Percentiles rank a stretch among this genome's conserved stretches.
Evolutionary conservation across 1,140 invertebrate species (phyloP).

Genomic region (Polyergus mexicanus): DNA sequence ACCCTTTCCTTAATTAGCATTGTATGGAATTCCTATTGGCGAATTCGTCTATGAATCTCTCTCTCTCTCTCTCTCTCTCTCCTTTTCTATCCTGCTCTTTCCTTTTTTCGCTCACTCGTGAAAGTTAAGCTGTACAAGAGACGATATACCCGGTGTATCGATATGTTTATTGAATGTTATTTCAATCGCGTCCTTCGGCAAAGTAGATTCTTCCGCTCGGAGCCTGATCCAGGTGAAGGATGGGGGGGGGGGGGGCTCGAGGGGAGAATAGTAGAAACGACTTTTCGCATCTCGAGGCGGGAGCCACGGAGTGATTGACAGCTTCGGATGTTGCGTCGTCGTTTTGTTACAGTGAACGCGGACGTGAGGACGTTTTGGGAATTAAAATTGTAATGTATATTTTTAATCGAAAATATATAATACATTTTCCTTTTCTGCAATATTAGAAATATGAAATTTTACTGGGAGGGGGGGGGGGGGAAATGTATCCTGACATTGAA

Average conservation of each 20-base stretch:
- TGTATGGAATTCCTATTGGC: constrained; percentile 80
- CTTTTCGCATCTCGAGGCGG: constrained; percentile 52
- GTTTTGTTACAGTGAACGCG: background rate
- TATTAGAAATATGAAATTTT: background rate
- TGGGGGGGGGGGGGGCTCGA: background rate
- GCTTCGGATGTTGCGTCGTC: constrained; percentile 7
- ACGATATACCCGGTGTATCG: constrained; percentile 56
- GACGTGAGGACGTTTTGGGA: constrained; percentile 1
- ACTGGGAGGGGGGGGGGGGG: no score
- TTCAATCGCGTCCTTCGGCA: constrained; percentile 60
- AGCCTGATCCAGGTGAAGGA: background rate
- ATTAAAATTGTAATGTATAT: background rate
- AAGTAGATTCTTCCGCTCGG: constrained; percentile 2
- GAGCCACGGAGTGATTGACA: constrained; percentile 44
- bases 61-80: background rate
- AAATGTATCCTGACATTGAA: no score
- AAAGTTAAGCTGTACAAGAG: constrained; percentile 43
- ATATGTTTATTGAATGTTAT: constrained; percentile 73
- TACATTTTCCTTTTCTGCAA: background rate
- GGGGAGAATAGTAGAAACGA: constrained; percentile 52
- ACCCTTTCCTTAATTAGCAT: constrained; percentile 83
- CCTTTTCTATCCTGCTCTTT: background rate
- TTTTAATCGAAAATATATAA: no score
- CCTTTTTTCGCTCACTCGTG: background rate
- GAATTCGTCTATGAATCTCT: constrained; percentile 52